phyloP scores from a whole-genome alignment of 2,797 vertebrate genomes.

The Botia kubotai region DNA sequence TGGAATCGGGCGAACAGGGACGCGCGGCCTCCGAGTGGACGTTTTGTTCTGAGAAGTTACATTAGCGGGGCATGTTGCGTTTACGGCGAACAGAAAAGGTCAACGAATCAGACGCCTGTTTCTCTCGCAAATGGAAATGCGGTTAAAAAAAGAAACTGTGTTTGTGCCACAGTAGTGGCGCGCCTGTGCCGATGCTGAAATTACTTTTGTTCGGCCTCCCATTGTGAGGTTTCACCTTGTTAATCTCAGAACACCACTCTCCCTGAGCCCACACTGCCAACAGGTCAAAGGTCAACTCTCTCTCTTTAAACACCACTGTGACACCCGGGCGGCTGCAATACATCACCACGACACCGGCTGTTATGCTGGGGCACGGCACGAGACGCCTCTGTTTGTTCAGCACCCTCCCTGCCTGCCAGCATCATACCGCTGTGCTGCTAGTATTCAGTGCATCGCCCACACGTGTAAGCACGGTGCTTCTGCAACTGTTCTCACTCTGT shows the following conservation, averaged over 20 bases:
- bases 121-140: constrained; percentile 32
- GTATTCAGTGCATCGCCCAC: constrained; percentile 38
- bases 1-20: constrained; percentile 26
- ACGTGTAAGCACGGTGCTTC: constrained; percentile 39
- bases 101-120: constrained; percentile 36
- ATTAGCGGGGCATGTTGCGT: constrained; percentile 24
- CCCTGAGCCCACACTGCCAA: constrained; percentile 12
- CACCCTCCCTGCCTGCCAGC: constrained; percentile 4
- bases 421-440: constrained; percentile 10
- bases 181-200: constrained; percentile 31
- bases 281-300: constrained; percentile 49
- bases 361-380: not conserved
- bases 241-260: constrained; percentile 43
- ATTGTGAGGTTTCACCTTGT: constrained; percentile 47
- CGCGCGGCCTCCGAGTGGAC: constrained; percentile 2
- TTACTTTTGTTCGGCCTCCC: constrained; percentile 35
- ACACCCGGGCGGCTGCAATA: constrained; percentile 36
- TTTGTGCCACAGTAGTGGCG: constrained; percentile 4
- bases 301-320: constrained; percentile 39
- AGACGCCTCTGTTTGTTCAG: constrained; percentile 37
- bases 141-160: not conserved
- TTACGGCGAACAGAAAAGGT: constrained; percentile 52
- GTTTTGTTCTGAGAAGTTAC: constrained; percentile 44
- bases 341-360: constrained; percentile 16
- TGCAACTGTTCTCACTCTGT: constrained; percentile 38